phyloP scores from a whole-genome alignment of 2,888 invertebrate genomes.

The Calliphora vomitoria region DNA sequence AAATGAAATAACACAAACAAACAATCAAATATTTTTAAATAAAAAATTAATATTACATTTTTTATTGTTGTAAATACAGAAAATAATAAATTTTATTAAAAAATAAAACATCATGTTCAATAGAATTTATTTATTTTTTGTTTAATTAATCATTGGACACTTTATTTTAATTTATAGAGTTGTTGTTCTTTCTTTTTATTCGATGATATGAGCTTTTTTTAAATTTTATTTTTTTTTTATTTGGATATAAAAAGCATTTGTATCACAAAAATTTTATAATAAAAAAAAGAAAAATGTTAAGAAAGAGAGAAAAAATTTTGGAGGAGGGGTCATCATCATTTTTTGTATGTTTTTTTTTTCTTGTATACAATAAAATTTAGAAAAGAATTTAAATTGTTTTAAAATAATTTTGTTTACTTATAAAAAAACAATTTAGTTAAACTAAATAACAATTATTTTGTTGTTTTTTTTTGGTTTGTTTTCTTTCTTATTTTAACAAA shows the following conservation, averaged over 20 bases:
- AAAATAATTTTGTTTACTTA: constrained; percentile 41
- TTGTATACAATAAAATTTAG: constrained; percentile 44
- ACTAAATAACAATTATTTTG: constrained; percentile 67
- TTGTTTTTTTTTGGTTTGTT: constrained; percentile 6
- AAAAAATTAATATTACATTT: constrained; percentile 14
- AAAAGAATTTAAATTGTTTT: constrained; percentile 40
- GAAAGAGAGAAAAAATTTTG: constrained; percentile 37
- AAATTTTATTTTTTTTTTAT: constrained; percentile 37
- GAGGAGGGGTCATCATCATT: constrained; percentile 49
- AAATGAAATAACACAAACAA: constrained; percentile 4
- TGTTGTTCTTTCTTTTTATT: constrained; percentile 71
- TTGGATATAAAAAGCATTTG: constrained; percentile 76
- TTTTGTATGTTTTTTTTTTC: constrained; percentile 24
- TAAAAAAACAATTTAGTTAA: constrained; percentile 65
- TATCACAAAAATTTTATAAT: constrained; percentile 76
- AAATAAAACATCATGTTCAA: constrained; percentile 49
- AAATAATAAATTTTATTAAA: background rate
- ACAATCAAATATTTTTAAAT: constrained; percentile 1
- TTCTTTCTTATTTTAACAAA: constrained; percentile 41
- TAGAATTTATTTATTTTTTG: constrained; percentile 6
- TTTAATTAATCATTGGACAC: constrained; percentile 70
- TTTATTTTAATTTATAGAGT: constrained; percentile 65
- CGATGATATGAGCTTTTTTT: constrained; percentile 75
- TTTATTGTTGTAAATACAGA: constrained; percentile 38
- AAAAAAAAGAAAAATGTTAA: constrained; percentile 46